phyloP scores from a whole-genome alignment of 2,797 vertebrate genomes.

The Buphagus erythrorhynchus region DNA sequence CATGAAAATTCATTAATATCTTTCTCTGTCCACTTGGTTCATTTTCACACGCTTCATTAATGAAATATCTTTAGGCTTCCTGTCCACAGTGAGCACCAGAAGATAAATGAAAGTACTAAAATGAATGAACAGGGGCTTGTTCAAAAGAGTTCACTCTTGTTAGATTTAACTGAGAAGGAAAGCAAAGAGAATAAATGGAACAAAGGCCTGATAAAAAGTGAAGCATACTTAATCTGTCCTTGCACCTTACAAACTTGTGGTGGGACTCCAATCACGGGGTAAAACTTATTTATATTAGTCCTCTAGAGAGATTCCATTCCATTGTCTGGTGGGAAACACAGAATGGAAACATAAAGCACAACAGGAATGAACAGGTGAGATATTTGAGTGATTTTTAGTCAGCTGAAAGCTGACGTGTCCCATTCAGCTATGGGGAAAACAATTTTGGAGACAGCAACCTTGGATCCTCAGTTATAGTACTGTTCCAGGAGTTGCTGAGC shows the following conservation, averaged over 20 bases:
- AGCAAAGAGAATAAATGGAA: slow-evolving; percentile 19
- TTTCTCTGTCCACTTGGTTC: background rate
- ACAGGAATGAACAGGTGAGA: background rate
- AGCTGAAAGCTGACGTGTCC: background rate
- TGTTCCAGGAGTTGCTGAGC: background rate
- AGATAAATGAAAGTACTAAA: background rate
- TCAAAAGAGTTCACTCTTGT: background rate
- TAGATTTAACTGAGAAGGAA: background rate
- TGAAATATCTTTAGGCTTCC: background rate
- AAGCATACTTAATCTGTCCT: background rate
- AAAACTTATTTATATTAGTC: background rate
- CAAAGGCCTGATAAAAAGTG: background rate
- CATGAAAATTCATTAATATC: background rate
- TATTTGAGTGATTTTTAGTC: background rate
- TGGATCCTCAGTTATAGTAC: background rate
- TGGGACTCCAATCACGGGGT: background rate
- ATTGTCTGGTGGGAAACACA: background rate
- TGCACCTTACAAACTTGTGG: background rate
- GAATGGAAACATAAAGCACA: background rate
- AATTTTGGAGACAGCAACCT: background rate
- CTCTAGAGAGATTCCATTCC: background rate
- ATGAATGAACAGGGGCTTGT: background rate
- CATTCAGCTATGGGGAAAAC: background rate
- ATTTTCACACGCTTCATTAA: slow-evolving; percentile 1
- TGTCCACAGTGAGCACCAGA: background rate